phyloP scores from a whole-genome alignment of 2,888 invertebrate species.

The Campaea margaritaria region DNA sequence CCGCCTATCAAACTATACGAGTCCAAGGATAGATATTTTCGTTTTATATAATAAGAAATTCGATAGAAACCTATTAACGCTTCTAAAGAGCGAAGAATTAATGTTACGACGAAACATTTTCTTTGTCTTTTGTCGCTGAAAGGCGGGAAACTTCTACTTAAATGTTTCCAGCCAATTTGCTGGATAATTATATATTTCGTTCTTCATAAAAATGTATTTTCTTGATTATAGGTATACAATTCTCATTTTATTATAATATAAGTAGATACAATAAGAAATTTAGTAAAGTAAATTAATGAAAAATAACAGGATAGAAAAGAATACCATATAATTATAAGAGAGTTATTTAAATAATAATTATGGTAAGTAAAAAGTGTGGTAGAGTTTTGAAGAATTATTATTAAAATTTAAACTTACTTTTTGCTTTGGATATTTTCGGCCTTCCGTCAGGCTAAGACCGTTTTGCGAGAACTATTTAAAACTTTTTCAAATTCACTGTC shows the following conservation, averaged over 20 bases:
- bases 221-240: too few species aligned
- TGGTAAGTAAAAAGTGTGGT: constrained; percentile 6
- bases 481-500: constrained; percentile 30
- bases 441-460: constrained; percentile 23
- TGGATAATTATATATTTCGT: constrained; percentile 10
- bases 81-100: constrained; percentile 22
- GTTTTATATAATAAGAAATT: neutral
- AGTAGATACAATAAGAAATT: too few species aligned
- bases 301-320: neutral
- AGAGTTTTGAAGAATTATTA: constrained; percentile 10
- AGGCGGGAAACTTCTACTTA: constrained; percentile 26
- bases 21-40: neutral
- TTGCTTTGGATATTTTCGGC: constrained; percentile 25
- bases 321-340: too few species aligned
- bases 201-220: neutral
- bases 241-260: too few species aligned
- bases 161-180: constrained; percentile 14
- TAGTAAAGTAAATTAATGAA: too few species aligned
- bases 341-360: too few species aligned
- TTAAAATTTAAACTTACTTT: constrained; percentile 25
- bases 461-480: constrained; percentile 24
- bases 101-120: constrained; percentile 27
- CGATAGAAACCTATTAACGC: constrained; percentile 32
- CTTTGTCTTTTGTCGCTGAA: constrained; percentile 34
- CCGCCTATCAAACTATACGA: neutral